These are phyloP conservation scores for Drosophila cardini DNA, from an alignment of 1,140 invertebrate genomes.

Conservation along the genomic window DNA sequence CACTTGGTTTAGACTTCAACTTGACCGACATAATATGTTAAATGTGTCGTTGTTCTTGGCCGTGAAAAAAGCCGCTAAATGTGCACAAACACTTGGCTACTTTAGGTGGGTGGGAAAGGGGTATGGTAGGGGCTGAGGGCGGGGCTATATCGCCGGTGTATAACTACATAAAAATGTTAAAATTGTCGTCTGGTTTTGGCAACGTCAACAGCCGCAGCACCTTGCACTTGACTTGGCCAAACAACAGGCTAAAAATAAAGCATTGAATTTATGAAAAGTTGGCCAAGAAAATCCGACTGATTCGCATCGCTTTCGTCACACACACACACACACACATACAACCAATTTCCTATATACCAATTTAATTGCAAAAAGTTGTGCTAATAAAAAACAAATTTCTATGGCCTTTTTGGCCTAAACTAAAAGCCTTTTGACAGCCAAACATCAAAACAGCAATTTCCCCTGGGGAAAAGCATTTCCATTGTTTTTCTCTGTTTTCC, in stretches of 20 bases:
- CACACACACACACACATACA: not conserved
- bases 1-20: conserved; percentile 44
- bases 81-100: conserved; percentile 2
- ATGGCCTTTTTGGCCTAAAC: not conserved
- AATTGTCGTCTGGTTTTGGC: conserved; percentile 45
- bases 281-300: conserved; percentile 12
- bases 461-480: conserved; percentile 27
- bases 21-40: conserved; percentile 55
- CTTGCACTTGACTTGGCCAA: conserved; percentile 69
- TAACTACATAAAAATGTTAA: conserved; percentile 29
- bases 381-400: conserved; percentile 35
- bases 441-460: conserved; percentile 55
- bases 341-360: conserved; percentile 7
- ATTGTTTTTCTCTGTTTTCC: conserved; percentile 2
- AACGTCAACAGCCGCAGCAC: conserved; percentile 58
- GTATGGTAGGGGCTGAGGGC: conserved; percentile 7
- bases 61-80: conserved; percentile 33
- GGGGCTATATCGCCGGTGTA: too few relatives aligned
- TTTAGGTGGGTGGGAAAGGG: not conserved
- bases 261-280: conserved; percentile 57
- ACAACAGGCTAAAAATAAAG: conserved; percentile 64
- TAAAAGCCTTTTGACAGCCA: conserved; percentile 77
- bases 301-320: not conserved
- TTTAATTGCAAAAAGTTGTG: conserved; percentile 15
- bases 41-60: conserved; percentile 19